A percentile compares a stretch with the other conserved stretches of the same genome.
Conservation (phyloP, 2,797 vertebrate species). For the Sphenopsis melanotis region DNA sequence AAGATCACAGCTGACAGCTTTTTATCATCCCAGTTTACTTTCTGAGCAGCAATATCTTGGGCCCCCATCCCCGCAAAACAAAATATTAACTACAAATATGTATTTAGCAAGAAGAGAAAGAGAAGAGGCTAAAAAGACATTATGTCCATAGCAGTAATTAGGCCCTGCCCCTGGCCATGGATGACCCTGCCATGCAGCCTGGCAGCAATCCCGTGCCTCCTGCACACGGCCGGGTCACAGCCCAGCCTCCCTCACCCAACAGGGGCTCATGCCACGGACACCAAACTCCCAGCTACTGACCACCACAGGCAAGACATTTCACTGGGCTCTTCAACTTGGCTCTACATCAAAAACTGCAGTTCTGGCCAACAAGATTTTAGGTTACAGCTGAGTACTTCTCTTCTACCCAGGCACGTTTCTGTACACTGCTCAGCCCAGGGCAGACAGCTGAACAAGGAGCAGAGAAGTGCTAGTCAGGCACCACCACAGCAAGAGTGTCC, state of each 20-base stretch:
- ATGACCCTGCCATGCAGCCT: neutral
- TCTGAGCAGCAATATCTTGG: neutral
- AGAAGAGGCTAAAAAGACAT: neutral
- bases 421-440: neutral
- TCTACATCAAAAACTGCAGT: neutral
- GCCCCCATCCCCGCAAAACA: neutral
- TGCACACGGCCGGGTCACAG: rapidly evolving
- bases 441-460: neutral
- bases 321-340: neutral
- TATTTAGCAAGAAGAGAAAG: neutral
- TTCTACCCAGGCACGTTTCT: neutral
- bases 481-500: neutral
- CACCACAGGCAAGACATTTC: neutral
- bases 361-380: neutral
- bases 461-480: neutral
- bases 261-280: rapidly evolving
- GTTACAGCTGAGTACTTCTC: rapidly evolving
- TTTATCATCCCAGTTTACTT: neutral
- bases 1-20: neutral
- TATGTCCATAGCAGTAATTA: neutral
- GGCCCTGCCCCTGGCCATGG: neutral
- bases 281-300: rapidly evolving
- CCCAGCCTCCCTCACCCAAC: neutral
- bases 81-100: neutral
- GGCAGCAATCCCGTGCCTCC: neutral